Conservation (phyloP, 2,113 vertebrate genomes). For the Caranx melampygus region DNA sequence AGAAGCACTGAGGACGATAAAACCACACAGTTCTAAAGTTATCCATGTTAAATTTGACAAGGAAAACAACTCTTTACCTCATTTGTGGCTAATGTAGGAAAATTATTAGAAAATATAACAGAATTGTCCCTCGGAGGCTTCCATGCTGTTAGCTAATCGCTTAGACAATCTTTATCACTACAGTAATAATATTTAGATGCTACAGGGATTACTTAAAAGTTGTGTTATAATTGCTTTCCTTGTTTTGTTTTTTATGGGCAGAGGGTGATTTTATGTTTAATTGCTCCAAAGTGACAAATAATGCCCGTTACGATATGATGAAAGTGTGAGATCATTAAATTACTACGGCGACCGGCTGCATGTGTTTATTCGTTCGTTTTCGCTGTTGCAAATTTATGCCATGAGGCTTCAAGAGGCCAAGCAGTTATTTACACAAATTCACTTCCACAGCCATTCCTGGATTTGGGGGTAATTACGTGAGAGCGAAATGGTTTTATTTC, state of each 20-base stretch:
- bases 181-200: slow-evolving; percentile 83
- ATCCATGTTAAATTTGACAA: slow-evolving; percentile 71
- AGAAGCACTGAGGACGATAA: slow-evolving; percentile 47
- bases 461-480: slow-evolving; percentile 81
- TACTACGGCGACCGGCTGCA: slow-evolving; percentile 74
- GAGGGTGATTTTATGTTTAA: slow-evolving; percentile 84
- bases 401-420: slow-evolving; percentile 78
- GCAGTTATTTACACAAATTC: slow-evolving; percentile 84
- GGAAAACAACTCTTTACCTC: slow-evolving; percentile 77
- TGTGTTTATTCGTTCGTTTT: slow-evolving; percentile 74
- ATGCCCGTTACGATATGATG: slow-evolving; percentile 84
- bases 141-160: slow-evolving; percentile 78
- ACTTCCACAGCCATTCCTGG: slow-evolving; percentile 81
- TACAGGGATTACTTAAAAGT: slow-evolving; percentile 85
- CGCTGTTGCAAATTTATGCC: slow-evolving; percentile 78
- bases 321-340: slow-evolving; percentile 87
- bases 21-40: slow-evolving; percentile 55
- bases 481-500: slow-evolving; percentile 84
- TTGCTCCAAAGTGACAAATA: slow-evolving; percentile 86
- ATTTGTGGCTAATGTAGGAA: slow-evolving; percentile 78
- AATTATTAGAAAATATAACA: slow-evolving; percentile 81
- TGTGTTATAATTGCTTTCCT: slow-evolving; percentile 83
- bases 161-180: slow-evolving; percentile 80
- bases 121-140: slow-evolving; percentile 80
- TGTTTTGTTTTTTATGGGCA: slow-evolving; percentile 79